Base-by-base conservation (phyloP, 2,797 vertebrate species). In the Neolamprologus multifasciatus region DNA sequence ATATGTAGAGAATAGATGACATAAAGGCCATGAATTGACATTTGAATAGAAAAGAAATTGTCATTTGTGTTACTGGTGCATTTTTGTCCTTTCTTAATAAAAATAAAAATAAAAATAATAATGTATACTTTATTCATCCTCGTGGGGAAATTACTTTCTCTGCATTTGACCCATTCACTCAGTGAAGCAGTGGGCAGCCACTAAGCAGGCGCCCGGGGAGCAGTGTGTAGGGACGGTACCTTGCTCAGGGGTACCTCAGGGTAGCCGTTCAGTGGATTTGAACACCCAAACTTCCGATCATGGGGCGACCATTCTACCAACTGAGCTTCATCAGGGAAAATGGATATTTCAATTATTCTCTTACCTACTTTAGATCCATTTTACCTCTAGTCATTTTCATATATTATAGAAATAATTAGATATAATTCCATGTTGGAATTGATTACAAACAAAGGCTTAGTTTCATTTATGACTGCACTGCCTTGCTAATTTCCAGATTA, bases 151-250 rank as follows among this genome's bases (percentile, higher is more conserved):
- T 57, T 57, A 57, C 55, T 29, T 29, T 6, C 5, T 57, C 55
- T 57, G 26, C 14, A 31, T 57, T 57, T 57, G 14, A 57, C 14
- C 26, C 54, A 57, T 57, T 4, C 8, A 57, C 13, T 29, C 23
- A 29, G 13, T 29, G 23, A 57, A 57, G 54, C 54, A 57, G 54
- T 3, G 14, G 54, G 14, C 54, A 57, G 5, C 13, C 13, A 57
- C 13, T 57, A 16, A 57, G 54, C 23, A 55, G 23, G 23, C 0
- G 0, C 52, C 7, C 3, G 7, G 0, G 12, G 52, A 55, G 52
- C 54, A 29, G 23, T 57, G 54, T 55, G 54, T 57, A 57, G 13
- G 54, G 1, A 57, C 0, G 0, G 13, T 57, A 57, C 54, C 54
- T 1, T 57, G 54, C 54, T 57, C 54, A 57, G 54, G 23, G 54